These are phyloP conservation scores for Camponotus fellah DNA, from an alignment of 2,888 invertebrate species.

Conservation along the genomic window DNA sequence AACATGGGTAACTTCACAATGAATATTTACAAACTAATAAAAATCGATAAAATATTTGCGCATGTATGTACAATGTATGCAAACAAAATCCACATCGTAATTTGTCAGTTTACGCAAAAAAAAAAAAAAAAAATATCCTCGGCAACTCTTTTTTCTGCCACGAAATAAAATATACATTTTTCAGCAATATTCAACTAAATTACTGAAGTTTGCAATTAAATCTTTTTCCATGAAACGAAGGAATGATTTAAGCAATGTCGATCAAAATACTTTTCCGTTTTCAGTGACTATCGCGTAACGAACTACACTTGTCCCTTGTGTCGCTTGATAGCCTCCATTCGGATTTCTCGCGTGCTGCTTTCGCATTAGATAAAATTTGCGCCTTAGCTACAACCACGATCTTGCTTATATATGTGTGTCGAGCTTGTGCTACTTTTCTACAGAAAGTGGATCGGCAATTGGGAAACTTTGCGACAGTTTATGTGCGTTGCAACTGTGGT, in stretches of 20 bases:
- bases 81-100: too few relatives aligned
- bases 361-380: slow-evolving; percentile 46
- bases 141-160: neutral
- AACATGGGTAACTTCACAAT: neutral
- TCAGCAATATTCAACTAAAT: neutral
- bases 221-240: neutral
- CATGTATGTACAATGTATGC: neutral
- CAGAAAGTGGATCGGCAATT: slow-evolving; percentile 57
- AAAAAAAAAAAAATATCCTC: neutral
- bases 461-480: slow-evolving; percentile 48
- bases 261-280: neutral
- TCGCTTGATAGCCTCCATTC: neutral
- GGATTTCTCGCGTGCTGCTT: slow-evolving; percentile 26
- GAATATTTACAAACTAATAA: neutral
- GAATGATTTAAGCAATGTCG: slow-evolving; percentile 1
- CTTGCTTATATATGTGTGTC: neutral
- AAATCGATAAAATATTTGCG: neutral
- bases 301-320: neutral
- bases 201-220: neutral
- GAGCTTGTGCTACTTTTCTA: slow-evolving; percentile 38
- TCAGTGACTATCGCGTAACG: slow-evolving; percentile 1
- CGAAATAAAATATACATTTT: neutral
- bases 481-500: slow-evolving; percentile 23
- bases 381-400: slow-evolving; percentile 3
- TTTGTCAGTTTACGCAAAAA: neutral